Conservation (phyloP, 2,113 vertebrate genomes). For the Xenopus laevis region DNA sequence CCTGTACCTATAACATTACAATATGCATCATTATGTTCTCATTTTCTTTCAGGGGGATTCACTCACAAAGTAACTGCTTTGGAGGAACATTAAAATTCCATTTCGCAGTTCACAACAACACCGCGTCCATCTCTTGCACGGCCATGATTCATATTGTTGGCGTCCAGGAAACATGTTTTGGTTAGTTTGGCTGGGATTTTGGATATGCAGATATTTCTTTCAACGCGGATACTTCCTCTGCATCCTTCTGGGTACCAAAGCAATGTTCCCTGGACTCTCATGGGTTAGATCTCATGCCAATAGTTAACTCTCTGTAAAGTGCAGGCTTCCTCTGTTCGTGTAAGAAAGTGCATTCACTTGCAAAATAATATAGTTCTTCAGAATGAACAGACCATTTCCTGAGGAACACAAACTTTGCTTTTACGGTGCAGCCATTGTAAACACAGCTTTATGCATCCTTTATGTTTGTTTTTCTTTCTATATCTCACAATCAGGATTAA, state of each 20-base stretch:
- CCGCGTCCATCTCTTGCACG: too few species aligned
- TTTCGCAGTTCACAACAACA: too few species aligned
- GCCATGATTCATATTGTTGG: too few species aligned
- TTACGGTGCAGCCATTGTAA: constrained; percentile 35
- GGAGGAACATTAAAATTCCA: too few species aligned
- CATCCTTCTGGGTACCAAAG: not conserved
- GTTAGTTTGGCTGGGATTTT: not conserved
- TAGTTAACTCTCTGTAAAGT: not conserved
- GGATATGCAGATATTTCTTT: constrained; percentile 1
- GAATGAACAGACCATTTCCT: constrained; percentile 21
- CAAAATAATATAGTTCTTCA: constrained; percentile 31
- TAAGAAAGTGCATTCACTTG: constrained; percentile 21
- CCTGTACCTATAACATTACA: too few species aligned
- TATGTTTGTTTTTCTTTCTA: constrained; percentile 38
- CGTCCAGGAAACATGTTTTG: not conserved
- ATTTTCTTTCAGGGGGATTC: too few species aligned
- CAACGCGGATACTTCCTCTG: not conserved
- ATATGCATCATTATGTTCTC: too few species aligned
- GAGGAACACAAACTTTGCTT: constrained; percentile 31
- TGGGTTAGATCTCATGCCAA: not conserved
- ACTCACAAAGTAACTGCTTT: too few species aligned
- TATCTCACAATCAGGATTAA: constrained; percentile 26
- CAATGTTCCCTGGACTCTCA: not conserved
- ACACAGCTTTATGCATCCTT: constrained; percentile 31
- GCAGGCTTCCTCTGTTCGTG: constrained; percentile 21